phyloP scores from a whole-genome alignment of 2,113 vertebrate species.

The Pedetes capensis region DNA sequence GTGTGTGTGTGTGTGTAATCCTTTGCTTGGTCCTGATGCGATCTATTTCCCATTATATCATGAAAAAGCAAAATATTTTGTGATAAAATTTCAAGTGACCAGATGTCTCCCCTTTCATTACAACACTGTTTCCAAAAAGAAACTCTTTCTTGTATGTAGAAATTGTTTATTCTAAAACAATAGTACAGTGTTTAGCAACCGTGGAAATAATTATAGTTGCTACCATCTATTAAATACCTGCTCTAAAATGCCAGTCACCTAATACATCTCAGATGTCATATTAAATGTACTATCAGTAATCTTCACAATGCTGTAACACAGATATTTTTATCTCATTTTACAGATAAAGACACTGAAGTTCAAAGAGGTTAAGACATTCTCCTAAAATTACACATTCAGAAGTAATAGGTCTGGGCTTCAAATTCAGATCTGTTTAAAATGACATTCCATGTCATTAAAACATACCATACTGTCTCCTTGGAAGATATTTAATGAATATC shows the following conservation, averaged over 20 bases:
- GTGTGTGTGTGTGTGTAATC: neutral
- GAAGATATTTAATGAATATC: neutral
- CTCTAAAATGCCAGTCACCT: neutral
- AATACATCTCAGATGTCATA: neutral
- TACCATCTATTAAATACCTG: neutral
- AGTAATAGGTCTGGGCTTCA: neutral
- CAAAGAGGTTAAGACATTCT: neutral
- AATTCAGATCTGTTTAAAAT: neutral
- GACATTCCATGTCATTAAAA: neutral
- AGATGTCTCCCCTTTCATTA: neutral
- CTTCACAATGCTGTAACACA: neutral
- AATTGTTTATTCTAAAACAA: neutral
- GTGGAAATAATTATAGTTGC: neutral
- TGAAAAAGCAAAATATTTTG: neutral
- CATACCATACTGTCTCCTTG: neutral
- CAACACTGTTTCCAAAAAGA: neutral
- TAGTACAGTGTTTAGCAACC: neutral
- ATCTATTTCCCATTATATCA: neutral
- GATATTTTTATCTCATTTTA: neutral
- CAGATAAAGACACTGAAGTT: neutral
- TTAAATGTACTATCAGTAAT: neutral
- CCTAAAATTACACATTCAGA: neutral
- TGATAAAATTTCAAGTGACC: neutral
- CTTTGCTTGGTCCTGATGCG: neutral
- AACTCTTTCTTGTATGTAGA: neutral